These are phyloP conservation scores for Erythrocercus mccallii DNA, from an alignment of 2,113 vertebrate species.

Conservation along the genomic window DNA sequence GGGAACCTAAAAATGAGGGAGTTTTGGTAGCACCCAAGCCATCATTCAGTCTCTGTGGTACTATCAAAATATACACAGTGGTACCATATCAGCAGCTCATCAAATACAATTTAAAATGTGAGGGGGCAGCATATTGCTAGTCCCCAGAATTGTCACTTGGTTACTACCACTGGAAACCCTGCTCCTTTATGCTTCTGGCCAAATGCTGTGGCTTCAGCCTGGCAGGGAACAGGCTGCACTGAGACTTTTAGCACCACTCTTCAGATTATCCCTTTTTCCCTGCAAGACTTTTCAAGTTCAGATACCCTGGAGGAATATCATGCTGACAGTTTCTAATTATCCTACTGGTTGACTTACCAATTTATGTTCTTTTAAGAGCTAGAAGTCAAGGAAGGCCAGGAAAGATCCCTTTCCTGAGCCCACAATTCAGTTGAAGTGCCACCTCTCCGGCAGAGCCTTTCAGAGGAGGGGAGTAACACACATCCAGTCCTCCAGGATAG, in stretches of 20 bases:
- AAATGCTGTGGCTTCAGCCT: neutral
- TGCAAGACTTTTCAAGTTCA: neutral
- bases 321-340: neutral
- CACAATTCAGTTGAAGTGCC: neutral
- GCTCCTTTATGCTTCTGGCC: neutral
- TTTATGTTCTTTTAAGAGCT: neutral
- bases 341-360: neutral
- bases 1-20: neutral
- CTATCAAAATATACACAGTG: neutral
- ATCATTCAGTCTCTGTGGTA: neutral
- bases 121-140: accelerated
- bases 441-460: neutral
- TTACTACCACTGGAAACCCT: neutral
- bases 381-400: neutral
- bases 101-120: neutral
- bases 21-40: neutral
- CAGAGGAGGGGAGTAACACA: accelerated
- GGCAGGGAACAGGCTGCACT: neutral
- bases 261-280: neutral
- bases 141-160: neutral
- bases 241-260: neutral
- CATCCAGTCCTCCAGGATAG: too few species aligned
- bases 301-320: neutral
- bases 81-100: neutral
- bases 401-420: neutral